Percentiles rank a stretch among this genome's conserved stretches.
Conservation (phyloP, 2,888 invertebrate genomes). For the Poecilobothrus nobilitatus region DNA sequence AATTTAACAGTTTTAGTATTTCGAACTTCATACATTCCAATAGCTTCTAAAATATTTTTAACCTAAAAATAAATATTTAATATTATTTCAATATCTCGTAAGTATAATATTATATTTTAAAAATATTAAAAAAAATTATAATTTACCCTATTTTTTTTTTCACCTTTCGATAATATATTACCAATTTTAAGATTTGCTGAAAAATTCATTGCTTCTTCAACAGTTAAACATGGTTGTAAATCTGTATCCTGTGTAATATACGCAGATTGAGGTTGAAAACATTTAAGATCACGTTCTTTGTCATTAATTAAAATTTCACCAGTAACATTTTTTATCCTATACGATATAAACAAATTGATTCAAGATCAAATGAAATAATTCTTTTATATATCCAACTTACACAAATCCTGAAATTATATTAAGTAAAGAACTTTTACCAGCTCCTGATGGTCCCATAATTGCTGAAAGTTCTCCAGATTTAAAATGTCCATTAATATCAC, state of each 20-base stretch:
- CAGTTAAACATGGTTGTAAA: conserved; percentile 73
- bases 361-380: not conserved
- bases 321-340: conserved; percentile 41
- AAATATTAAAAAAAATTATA: no score
- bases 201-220: conserved; percentile 75
- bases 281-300: conserved; percentile 53
- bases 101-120: no score
- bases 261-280: conserved; percentile 66
- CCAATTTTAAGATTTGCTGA: conserved; percentile 82
- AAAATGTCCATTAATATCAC: conserved; percentile 58
- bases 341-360: conserved; percentile 19
- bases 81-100: no score
- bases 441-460: conserved; percentile 85
- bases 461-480: conserved; percentile 68
- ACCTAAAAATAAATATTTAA: conserved; percentile 49
- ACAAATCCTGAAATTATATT: conserved; percentile 83
- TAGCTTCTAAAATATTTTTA: conserved; percentile 65
- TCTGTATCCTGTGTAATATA: conserved; percentile 86
- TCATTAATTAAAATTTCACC: conserved; percentile 71
- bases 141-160: conserved; percentile 60
- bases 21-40: conserved; percentile 59
- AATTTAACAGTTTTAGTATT: conserved; percentile 61
- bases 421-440: conserved; percentile 80
- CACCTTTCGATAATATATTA: conserved; percentile 50
- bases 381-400: conserved; percentile 48